Percentiles rank a stretch among this genome's conserved stretches.
These are phyloP conservation scores for Triops longicaudatus DNA, from an alignment of 1,140 invertebrate genomes.

Conservation along the genomic window DNA sequence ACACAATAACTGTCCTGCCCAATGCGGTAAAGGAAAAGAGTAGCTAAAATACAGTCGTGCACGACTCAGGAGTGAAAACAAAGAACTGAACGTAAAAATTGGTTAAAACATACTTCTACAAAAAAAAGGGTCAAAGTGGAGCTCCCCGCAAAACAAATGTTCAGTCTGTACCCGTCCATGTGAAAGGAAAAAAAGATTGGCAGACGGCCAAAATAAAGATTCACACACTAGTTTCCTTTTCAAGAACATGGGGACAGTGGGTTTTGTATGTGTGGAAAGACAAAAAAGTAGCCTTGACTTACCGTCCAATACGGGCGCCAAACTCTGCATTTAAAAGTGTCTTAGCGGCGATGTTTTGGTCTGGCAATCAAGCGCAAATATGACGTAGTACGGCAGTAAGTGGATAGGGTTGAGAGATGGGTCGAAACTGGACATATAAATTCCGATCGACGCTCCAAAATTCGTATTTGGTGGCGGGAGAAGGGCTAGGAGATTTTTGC, in stretches of 20 bases:
- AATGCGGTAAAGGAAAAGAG: too few species aligned
- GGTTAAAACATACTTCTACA: background rate
- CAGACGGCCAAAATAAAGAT: background rate
- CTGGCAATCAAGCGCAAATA: background rate
- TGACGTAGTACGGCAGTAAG: background rate
- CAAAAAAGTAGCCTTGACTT: background rate
- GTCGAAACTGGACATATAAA: background rate
- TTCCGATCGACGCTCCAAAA: background rate
- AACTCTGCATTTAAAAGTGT: background rate
- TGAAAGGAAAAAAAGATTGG: background rate
- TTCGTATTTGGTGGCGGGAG: too few species aligned
- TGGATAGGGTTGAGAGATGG: background rate
- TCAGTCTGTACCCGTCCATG: background rate
- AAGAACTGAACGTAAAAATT: background rate
- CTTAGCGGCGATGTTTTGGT: background rate
- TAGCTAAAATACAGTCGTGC: background rate
- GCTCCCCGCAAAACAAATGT: background rate
- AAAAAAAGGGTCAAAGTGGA: background rate
- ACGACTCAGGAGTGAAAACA: background rate
- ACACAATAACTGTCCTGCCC: background rate
- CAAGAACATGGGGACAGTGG: background rate
- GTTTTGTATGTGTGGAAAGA: background rate
- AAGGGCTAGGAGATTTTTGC: too few species aligned
- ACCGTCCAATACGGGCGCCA: slow-evolving; percentile 13
- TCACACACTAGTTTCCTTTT: background rate